Evolutionary conservation across 1,140 invertebrate species (phyloP).

Genomic region (Hypothenemus hampei): DNA sequence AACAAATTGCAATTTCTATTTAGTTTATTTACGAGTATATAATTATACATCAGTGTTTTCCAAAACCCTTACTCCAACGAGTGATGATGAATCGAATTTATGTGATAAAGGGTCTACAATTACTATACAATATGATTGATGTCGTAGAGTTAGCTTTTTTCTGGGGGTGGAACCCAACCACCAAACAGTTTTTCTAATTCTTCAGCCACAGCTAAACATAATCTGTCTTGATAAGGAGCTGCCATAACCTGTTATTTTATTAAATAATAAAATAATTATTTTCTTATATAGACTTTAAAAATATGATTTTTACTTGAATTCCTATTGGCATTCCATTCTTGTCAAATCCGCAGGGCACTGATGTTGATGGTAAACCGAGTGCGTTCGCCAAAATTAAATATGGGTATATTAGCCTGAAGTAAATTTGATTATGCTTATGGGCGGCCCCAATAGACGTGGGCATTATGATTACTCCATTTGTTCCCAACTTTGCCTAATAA

Average conservation of each 20-base stretch:
- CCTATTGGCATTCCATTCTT: conserved; percentile 74
- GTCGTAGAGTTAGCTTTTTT: conserved; percentile 4
- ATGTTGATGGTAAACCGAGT: conserved; percentile 76
- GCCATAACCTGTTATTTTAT: conserved; percentile 50
- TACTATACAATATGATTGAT: neutral
- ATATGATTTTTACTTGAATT: conserved; percentile 54
- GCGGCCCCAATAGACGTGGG: conserved; percentile 63
- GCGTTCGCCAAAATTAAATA: conserved; percentile 53
- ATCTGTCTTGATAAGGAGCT: conserved; percentile 66
- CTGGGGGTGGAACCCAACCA: conserved; percentile 68
- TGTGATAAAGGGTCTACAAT: neutral
- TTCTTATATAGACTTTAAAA: too few relatives aligned
- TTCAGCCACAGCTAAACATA: conserved; percentile 73
- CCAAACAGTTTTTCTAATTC: conserved; percentile 82
- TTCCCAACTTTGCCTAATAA: conserved; percentile 53
- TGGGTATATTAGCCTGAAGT: conserved; percentile 8
- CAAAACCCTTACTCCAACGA: too few relatives aligned
- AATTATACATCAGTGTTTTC: too few relatives aligned
- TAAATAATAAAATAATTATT: neutral
- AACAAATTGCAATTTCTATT: conserved; percentile 7
- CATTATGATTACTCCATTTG: conserved; percentile 76
- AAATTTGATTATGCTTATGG: conserved; percentile 28
- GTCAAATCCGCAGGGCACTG: conserved; percentile 71
- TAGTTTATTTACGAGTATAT: conserved; percentile 25
- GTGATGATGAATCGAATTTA: neutral